Conservation (phyloP, 2,113 vertebrate species). For the Cyanoramphus novaezelandiae region DNA sequence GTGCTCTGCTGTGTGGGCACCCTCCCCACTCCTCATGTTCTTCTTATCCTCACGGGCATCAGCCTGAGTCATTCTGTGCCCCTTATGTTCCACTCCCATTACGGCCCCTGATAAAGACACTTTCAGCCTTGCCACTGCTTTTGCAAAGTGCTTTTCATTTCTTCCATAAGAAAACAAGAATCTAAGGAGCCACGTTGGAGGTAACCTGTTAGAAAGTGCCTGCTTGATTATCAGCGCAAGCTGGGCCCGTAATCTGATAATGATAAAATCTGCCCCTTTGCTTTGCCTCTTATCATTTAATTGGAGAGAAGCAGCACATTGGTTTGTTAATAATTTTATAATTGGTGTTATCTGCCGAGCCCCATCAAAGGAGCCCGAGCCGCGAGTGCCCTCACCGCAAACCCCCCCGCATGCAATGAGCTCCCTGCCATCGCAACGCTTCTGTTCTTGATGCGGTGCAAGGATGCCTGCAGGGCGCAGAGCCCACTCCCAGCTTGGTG, state of each 20-base stretch:
- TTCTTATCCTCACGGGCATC: not conserved
- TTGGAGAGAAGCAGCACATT: constrained; percentile 37
- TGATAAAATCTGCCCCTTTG: constrained; percentile 52
- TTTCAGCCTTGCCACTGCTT: not conserved
- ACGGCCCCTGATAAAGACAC: not conserved
- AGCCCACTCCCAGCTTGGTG: rapidly evolving
- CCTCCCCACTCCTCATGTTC: not conserved
- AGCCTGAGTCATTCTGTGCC: not conserved
- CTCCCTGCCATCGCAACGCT: not conserved
- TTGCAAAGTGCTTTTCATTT: constrained; percentile 14
- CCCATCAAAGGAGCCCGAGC: not conserved
- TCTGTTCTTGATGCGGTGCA: not conserved
- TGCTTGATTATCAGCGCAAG: constrained; percentile 39
- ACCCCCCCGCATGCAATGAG: not conserved
- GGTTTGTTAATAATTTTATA: constrained; percentile 61
- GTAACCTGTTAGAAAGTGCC: not conserved
- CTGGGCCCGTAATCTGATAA: constrained; percentile 41
- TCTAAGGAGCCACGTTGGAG: not conserved
- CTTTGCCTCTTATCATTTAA: constrained; percentile 63
- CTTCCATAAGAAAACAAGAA: not conserved
- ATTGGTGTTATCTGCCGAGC: constrained; percentile 32
- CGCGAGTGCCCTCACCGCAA: not conserved
- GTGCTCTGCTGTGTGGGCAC: not conserved
- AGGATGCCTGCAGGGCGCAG: not conserved
- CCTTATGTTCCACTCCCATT: not conserved